Evolutionary conservation across 53 echinoderm and acorn worm genomes (phyloP).

Genomic region (Henricia sp.): DNA sequence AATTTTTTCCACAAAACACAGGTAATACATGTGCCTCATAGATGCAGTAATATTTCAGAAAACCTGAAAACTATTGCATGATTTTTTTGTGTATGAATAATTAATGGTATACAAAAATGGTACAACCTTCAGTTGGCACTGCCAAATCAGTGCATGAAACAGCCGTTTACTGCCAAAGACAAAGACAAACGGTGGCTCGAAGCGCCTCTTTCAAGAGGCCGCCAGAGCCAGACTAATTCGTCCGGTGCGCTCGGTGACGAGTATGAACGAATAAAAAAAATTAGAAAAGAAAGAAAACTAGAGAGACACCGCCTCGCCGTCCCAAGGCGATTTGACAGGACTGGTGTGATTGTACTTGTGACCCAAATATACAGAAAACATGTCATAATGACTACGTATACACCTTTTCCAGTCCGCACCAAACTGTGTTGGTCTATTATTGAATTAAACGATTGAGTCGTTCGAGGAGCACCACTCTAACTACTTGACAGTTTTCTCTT

Average conservation of each 20-base stretch:
- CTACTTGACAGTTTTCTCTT: no score
- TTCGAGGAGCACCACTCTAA: no score
- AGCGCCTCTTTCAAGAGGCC: slow-evolving; percentile 40
- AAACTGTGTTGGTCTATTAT: no score
- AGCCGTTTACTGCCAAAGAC: slow-evolving; percentile 11
- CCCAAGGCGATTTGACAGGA: neutral
- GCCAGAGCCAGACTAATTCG: slow-evolving; percentile 36
- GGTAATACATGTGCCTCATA: no score
- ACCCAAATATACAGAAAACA: slow-evolving; percentile 19
- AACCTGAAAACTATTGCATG: no score
- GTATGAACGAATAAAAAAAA: no score
- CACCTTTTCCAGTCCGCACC: neutral
- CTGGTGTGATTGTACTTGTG: slow-evolving; percentile 26
- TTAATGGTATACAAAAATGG: no score
- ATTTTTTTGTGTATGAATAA: no score
- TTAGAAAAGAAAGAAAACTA: no score
- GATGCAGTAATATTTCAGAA: no score
- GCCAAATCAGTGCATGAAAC: slow-evolving; percentile 12
- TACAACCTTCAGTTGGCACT: slow-evolving; percentile 1
- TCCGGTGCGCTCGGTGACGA: neutral
- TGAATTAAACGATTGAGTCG: no score
- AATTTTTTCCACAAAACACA: no score
- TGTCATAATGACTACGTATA: neutral
- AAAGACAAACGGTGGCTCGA: neutral
- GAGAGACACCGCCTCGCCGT: neutral